A percentile compares a stretch with the other conserved stretches of the same genome.
Evolutionary conservation across 2,113 vertebrate genomes (phyloP).

Genomic region (Shinisaurus crocodilurus): DNA sequence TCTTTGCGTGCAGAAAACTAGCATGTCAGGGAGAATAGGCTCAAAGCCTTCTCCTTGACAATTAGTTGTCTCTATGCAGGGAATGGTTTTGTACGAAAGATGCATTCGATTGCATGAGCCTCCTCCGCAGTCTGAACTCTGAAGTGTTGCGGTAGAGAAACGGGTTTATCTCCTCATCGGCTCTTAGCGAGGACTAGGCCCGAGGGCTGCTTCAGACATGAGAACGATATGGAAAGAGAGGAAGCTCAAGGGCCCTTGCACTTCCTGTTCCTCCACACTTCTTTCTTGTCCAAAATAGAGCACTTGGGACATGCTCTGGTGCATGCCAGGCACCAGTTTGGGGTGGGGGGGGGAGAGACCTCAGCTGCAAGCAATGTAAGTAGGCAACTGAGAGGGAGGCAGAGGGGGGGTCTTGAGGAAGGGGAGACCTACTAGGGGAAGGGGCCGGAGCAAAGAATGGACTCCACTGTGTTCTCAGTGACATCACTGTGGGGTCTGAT

Average conservation of each 20-base stretch:
- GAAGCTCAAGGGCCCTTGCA: not conserved
- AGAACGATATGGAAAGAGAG: no score
- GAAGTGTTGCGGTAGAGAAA: not conserved
- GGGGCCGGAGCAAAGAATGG: no score
- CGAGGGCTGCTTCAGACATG: not conserved
- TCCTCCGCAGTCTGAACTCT: not conserved
- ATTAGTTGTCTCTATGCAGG: not conserved
- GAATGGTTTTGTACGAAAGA: not conserved
- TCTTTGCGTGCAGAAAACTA: not conserved
- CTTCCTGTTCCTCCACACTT: not conserved
- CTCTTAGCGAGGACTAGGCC: not conserved
- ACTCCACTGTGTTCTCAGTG: no score
- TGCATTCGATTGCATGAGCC: not conserved
- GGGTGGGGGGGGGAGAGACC: not conserved
- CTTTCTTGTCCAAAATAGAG: not conserved
- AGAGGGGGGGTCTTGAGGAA: no score
- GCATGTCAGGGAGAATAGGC: not conserved
- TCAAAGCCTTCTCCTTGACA: not conserved
- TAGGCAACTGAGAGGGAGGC: no score
- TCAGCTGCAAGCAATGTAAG: not conserved
- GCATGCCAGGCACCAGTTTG: not conserved
- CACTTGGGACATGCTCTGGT: not conserved
- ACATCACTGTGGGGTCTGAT: no score
- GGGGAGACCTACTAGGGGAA: no score
- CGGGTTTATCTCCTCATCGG: not conserved